These are phyloP conservation scores for Coilia nasus DNA, from an alignment of 2,797 vertebrate genomes.

Conservation along the genomic window DNA sequence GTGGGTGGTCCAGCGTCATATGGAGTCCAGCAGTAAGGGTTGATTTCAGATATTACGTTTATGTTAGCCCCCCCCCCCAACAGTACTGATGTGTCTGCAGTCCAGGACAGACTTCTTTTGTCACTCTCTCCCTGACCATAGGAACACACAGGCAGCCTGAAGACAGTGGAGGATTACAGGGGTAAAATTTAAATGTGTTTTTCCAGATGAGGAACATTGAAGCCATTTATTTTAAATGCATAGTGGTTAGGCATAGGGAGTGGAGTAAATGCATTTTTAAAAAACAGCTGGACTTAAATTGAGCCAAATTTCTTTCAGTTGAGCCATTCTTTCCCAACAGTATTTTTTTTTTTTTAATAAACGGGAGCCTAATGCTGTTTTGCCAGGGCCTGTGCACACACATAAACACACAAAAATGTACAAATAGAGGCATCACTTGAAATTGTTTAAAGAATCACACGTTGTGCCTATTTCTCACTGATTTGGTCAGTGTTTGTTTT, in stretches of 20 bases:
- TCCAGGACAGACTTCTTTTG: not conserved
- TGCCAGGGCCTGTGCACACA: not conserved
- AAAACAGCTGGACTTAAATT: too few species aligned
- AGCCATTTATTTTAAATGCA: not conserved
- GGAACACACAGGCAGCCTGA: not conserved
- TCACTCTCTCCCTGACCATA: not conserved
- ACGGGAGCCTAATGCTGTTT: not conserved
- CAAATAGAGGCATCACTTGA: not conserved
- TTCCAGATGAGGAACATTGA: not conserved
- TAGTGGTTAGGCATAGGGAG: not conserved
- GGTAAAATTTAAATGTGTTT: not conserved
- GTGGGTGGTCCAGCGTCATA: not conserved
- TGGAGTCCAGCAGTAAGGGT: not conserved
- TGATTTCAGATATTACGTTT: not conserved
- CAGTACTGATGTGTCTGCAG: not conserved
- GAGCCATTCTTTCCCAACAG: not conserved
- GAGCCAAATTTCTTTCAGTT: conserved; percentile 2
- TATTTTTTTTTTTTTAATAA: not conserved
- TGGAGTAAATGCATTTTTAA: not conserved
- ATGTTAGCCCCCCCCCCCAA: not conserved
- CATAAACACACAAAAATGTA: not conserved
- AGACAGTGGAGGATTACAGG: not conserved
- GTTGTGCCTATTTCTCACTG: conserved; percentile 13
- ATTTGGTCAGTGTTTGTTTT: conserved; percentile 8
- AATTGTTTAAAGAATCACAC: not conserved